These are phyloP conservation scores for Pyrocephalus nanus DNA, from an alignment of 2,797 vertebrate species.

Conservation along the genomic window DNA sequence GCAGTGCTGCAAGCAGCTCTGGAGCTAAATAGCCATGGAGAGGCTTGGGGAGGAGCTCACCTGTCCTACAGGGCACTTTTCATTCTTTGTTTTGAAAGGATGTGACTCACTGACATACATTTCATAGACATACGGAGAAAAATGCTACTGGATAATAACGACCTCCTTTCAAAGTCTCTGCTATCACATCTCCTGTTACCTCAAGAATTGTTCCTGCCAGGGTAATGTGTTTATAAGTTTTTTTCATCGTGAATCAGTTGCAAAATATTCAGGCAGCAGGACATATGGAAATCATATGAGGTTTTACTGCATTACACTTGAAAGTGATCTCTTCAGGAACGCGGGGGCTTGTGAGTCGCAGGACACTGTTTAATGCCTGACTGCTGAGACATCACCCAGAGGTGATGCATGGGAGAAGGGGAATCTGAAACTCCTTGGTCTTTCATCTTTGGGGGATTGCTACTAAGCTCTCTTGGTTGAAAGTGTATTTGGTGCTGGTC, in stretches of 20 bases:
- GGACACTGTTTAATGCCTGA: not conserved
- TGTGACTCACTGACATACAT: conserved; percentile 31
- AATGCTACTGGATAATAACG: not conserved
- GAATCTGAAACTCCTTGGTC: not conserved
- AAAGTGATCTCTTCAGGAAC: not conserved
- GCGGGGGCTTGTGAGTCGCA: accelerated
- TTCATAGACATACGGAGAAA: not conserved
- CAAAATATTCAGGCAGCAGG: conserved; percentile 26
- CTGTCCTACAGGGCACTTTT: conserved; percentile 53
- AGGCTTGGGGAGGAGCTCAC: conserved; percentile 47
- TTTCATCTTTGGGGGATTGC: not conserved
- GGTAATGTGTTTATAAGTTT: conserved; percentile 34
- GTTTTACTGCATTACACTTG: conserved; percentile 10
- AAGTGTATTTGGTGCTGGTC: not conserved
- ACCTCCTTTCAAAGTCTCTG: conserved; percentile 27
- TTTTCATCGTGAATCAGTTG: not conserved
- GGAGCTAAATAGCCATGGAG: not conserved
- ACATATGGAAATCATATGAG: conserved; percentile 59
- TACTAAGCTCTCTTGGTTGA: not conserved
- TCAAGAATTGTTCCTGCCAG: conserved; percentile 45
- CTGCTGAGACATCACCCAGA: conserved; percentile 2
- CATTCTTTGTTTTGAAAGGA: conserved; percentile 1
- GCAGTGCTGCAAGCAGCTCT: conserved; percentile 35
- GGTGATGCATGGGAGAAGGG: not conserved
- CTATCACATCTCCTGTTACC: not conserved